Evolutionary conservation across 2,888 invertebrate species (phyloP).

Genomic region (Strigamia crassipes): DNA sequence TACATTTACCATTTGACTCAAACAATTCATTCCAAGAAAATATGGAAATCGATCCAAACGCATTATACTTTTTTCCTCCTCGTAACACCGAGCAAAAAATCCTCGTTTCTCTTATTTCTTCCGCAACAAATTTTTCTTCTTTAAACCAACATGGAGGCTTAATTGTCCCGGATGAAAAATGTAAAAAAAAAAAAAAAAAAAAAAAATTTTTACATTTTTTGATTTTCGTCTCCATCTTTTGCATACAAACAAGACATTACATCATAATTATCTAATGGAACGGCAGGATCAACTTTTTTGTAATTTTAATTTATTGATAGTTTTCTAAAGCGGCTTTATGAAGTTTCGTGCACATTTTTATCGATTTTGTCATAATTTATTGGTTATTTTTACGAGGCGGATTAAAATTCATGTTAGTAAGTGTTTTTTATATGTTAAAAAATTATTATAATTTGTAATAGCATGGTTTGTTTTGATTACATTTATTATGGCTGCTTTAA

Average conservation of each 20-base stretch:
- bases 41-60: conserved; percentile 19
- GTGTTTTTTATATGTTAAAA: too few relatives aligned
- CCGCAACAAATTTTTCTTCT: background rate
- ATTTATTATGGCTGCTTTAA: background rate
- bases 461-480: background rate
- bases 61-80: background rate
- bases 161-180: background rate
- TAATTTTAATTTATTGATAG: background rate
- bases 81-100: background rate
- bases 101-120: background rate
- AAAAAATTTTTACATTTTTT: background rate
- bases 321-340: too few relatives aligned
- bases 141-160: background rate
- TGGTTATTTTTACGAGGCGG: too few relatives aligned
- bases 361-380: too few relatives aligned
- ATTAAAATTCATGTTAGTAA: too few relatives aligned
- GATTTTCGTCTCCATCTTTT: background rate
- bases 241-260: background rate
- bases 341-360: too few relatives aligned
- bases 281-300: background rate
- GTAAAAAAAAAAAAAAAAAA: background rate
- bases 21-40: background rate
- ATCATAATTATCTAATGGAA: background rate
- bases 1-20: background rate
- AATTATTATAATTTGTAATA: too few relatives aligned